A percentile compares a stretch with the other conserved stretches of the same genome.
Conservation (phyloP, 2,113 vertebrate species). For the Paramisgurnus dabryanus region DNA sequence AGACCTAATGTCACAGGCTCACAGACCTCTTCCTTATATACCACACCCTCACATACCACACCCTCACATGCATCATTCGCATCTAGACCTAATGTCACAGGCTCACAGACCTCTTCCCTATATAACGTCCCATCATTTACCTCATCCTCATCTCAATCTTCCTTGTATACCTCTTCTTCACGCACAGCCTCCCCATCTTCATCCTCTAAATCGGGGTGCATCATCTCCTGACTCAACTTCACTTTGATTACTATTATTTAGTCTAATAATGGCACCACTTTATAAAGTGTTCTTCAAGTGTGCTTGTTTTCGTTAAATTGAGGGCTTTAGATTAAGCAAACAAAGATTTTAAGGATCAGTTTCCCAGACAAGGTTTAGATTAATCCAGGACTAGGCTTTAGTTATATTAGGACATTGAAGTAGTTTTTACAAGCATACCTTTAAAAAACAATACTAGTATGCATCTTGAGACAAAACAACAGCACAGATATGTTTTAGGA, state of each 20-base stretch:
- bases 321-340: neutral
- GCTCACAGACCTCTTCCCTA: neutral
- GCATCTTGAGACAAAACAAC: too few relatives aligned
- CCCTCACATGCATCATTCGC: too few relatives aligned
- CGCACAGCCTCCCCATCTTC: neutral
- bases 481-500: too few relatives aligned
- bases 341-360: neutral
- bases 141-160: neutral
- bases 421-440: too few relatives aligned
- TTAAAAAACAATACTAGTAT: too few relatives aligned
- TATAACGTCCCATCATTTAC: neutral
- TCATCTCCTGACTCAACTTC: conserved; percentile 12
- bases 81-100: too few relatives aligned
- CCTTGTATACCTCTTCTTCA: neutral
- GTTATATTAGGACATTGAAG: too few relatives aligned
- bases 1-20: too few relatives aligned
- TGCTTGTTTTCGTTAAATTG: neutral
- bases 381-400: too few relatives aligned
- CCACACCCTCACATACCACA: too few relatives aligned
- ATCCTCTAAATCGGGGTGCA: conserved; percentile 26
- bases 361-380: too few relatives aligned
- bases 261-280: neutral
- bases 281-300: too few relatives aligned
- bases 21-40: neutral
- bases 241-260: neutral